Percentiles rank a stretch among this genome's conserved stretches.
These are phyloP conservation scores for Morone chrysops DNA, from an alignment of 2,113 vertebrate species.

Conservation along the genomic window DNA sequence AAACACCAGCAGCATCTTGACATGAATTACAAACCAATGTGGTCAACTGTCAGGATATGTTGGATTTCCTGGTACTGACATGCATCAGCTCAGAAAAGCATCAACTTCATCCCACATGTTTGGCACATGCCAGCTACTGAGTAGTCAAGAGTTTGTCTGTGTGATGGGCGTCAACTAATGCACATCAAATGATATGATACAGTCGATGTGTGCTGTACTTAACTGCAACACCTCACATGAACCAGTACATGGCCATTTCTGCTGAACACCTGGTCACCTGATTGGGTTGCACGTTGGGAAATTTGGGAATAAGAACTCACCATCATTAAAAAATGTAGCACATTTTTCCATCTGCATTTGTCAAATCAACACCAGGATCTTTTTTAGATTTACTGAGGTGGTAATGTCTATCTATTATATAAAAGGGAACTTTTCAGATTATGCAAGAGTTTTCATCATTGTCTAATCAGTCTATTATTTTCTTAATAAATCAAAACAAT, in stretches of 20 bases:
- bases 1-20: background rate
- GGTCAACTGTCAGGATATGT: background rate
- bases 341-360: too few relatives aligned
- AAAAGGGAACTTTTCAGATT: too few relatives aligned
- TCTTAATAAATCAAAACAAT: too few relatives aligned
- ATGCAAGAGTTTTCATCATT: too few relatives aligned
- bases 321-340: too few relatives aligned
- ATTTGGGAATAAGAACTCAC: too few relatives aligned
- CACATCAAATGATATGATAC: background rate
- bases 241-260: background rate
- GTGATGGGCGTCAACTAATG: background rate
- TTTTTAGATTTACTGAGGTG: too few relatives aligned
- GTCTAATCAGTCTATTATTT: too few relatives aligned
- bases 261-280: background rate
- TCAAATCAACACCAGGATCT: too few relatives aligned
- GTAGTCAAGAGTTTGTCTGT: background rate
- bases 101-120: background rate
- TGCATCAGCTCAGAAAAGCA: background rate
- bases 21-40: background rate
- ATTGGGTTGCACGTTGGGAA: too few relatives aligned
- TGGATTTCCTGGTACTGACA: background rate
- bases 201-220: background rate
- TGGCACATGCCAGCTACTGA: too few relatives aligned
- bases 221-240: background rate
- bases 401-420: too few relatives aligned